Evolutionary conservation across 2,888 invertebrate species (phyloP).

Genomic region (Rhamphomyia laevipes): DNA sequence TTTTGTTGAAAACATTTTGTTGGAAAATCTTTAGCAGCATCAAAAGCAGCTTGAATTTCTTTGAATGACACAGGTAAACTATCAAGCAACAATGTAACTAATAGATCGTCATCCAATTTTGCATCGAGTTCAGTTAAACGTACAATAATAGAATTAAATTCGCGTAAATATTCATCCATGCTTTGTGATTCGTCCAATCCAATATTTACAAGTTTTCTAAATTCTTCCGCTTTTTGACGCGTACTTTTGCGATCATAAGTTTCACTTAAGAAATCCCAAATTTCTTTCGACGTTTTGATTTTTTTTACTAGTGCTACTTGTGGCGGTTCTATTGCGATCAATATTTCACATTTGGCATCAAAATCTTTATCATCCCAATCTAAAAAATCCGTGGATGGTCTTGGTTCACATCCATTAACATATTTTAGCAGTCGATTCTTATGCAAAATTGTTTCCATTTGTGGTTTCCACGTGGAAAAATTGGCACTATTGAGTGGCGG

Average conservation of each 20-base stretch:
- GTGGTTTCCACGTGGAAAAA: slow-evolving; percentile 5
- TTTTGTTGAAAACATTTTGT: too few species aligned
- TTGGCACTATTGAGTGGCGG: not conserved
- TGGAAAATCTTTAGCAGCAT: slow-evolving; percentile 9
- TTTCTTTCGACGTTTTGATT: slow-evolving; percentile 9
- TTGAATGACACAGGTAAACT: too few species aligned
- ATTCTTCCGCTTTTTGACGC: too few species aligned
- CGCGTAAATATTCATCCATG: too few species aligned
- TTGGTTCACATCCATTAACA: not conserved
- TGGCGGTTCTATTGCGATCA: slow-evolving; percentile 6
- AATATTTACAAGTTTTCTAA: too few species aligned
- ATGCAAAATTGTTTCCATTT: slow-evolving; percentile 9
- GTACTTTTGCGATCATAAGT: too few species aligned
- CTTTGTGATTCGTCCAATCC: too few species aligned
- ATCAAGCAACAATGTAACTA: too few species aligned
- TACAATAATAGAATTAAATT: too few species aligned
- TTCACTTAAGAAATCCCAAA: slow-evolving; percentile 8
- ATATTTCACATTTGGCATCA: slow-evolving; percentile 7
- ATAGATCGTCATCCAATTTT: too few species aligned
- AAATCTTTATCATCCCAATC: slow-evolving; percentile 7
- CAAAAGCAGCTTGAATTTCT: too few species aligned
- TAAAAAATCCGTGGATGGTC: not conserved
- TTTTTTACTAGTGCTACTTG: slow-evolving; percentile 7
- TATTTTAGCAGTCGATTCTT: slow-evolving; percentile 3
- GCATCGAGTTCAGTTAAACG: too few species aligned